Percentiles rank a stretch among this genome's conserved stretches.
Evolutionary conservation across 2,888 invertebrate species (phyloP).

Genomic region (Morpho deidamia): DNA sequence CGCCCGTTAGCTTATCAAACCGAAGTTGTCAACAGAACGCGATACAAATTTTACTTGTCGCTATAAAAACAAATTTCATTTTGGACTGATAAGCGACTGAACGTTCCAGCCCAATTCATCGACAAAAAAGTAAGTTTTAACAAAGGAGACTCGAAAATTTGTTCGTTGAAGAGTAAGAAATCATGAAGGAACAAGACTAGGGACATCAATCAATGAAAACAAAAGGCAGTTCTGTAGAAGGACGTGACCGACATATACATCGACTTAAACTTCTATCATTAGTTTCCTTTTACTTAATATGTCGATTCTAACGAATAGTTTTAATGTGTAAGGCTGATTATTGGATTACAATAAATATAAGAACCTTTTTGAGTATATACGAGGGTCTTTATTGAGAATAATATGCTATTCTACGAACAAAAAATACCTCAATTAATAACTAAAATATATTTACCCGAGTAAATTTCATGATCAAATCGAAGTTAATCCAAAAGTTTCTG

Average conservation of each 20-base stretch:
- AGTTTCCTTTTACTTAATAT: constrained; percentile 27
- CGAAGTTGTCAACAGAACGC: constrained; percentile 40
- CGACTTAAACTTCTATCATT: constrained; percentile 28
- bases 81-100: constrained; percentile 37
- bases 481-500: no score
- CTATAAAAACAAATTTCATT: constrained; percentile 30
- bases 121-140: constrained; percentile 36
- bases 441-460: no score
- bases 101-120: constrained; percentile 35
- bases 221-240: constrained; percentile 37
- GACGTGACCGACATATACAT: constrained; percentile 33
- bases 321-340: constrained; percentile 9
- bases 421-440: background rate
- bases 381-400: no score
- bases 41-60: constrained; percentile 38
- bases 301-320: constrained; percentile 17
- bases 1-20: constrained; percentile 32
- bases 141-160: constrained; percentile 37
- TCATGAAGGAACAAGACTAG: constrained; percentile 38
- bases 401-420: no score
- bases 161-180: constrained; percentile 30
- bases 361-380: background rate
- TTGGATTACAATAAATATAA: constrained; percentile 6
- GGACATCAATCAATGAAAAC: constrained; percentile 49
- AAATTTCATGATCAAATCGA: no score